Evolutionary conservation across 1,140 invertebrate species (phyloP), one percentile per base, ranked within the genome.

Genomic region (Caenorhabditis remanei): DNA sequence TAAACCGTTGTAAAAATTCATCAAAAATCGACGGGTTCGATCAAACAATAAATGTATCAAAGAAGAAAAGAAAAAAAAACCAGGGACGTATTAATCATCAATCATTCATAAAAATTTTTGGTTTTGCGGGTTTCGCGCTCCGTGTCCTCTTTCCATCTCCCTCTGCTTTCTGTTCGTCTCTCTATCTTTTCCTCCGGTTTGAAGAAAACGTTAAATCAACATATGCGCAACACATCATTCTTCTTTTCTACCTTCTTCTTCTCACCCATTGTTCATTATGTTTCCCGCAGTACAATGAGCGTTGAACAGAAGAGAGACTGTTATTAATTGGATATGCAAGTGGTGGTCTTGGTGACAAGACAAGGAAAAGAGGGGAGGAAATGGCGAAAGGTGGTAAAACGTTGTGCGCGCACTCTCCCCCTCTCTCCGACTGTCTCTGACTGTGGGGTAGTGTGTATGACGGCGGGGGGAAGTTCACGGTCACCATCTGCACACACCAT

Each of bases 401-500:
- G 61, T 63, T 79, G 71, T 50, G n/a, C 53, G 46, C n/a, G 21
- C 24, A 41, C 67, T 16, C 16, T 16, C 43, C 11, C 13, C 19
- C 19, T 53, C 14, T 13, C 11, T 14, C 46, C 40, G 71, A 50
- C 46, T 79, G 65, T 71, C 46, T 50, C 13, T 53, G 46, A 48
- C 43, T 32, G 21, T 9, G 58, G 9, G 8, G 50, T 53, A 63
- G 21, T 21, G 61, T 11, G 61, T 21, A 63, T 32, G 61, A 63
- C 50, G 32, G 32, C 16, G 50, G 9, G 4, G 46, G 46, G 9
- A 79, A 79, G 71, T 79, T 79, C 71, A 79, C 71, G 71, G 71
- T 79, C 71, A 79, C 71, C 71, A 79, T 79, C 71, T 79, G 71
- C 71, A 50, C 71, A 50, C 71, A 79, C 46, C 46, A 50, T 79